These are phyloP conservation scores for Aricia artaxerxes DNA, from an alignment of 2,888 invertebrate species.

Conservation along the genomic window DNA sequence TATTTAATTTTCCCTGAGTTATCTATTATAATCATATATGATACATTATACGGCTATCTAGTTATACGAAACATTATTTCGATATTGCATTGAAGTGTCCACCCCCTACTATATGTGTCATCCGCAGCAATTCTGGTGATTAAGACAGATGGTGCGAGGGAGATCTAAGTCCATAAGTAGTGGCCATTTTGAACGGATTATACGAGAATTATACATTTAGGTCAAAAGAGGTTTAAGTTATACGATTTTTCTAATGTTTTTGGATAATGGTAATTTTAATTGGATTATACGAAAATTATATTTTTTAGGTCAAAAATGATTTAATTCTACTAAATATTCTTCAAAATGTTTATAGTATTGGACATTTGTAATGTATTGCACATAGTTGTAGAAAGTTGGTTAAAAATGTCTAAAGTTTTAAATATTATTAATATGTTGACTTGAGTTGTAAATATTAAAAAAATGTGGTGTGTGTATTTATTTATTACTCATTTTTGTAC, in stretches of 20 bases:
- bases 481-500: too few relatives aligned
- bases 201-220: neutral
- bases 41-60: neutral
- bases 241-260: neutral
- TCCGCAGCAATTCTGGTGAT: conserved; percentile 49
- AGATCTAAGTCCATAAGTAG: conserved; percentile 10
- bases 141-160: conserved; percentile 59
- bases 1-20: too few relatives aligned
- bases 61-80: neutral
- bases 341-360: too few relatives aligned
- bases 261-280: too few relatives aligned
- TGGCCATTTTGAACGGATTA: conserved; percentile 7
- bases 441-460: too few relatives aligned
- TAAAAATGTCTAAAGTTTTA: too few relatives aligned
- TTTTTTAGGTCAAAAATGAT: neutral
- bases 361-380: too few relatives aligned
- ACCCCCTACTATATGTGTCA: neutral
- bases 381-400: too few relatives aligned
- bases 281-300: neutral
- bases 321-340: too few relatives aligned
- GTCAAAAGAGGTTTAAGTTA: neutral
- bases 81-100: conserved; percentile 1
- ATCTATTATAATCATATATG: too few relatives aligned
- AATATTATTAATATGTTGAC: too few relatives aligned
- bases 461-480: too few relatives aligned